phyloP scores from a whole-genome alignment of 2,113 vertebrate species.

The Marmota monax region DNA sequence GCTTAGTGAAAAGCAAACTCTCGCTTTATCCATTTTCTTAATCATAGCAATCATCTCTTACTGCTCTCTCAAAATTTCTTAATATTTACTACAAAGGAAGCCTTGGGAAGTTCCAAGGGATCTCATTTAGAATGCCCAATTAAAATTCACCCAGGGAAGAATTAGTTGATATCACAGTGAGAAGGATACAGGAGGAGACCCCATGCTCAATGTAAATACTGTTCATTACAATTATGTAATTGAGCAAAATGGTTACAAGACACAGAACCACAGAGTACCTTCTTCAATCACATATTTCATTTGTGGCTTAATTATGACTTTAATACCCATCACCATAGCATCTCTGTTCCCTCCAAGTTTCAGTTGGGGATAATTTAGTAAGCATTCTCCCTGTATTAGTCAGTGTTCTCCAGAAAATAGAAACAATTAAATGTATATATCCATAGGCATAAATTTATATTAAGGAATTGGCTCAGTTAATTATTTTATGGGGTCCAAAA shows the following conservation, averaged over 20 bases:
- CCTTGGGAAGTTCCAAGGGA: background rate
- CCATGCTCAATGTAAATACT: background rate
- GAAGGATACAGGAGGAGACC: background rate
- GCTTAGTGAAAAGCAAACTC: background rate
- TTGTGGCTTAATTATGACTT: background rate
- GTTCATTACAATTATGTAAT: background rate
- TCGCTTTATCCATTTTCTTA: background rate
- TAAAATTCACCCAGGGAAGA: background rate
- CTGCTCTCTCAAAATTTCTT: background rate
- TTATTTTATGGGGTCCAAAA: background rate
- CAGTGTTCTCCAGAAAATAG: background rate
- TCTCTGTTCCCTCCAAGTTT: background rate
- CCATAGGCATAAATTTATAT: background rate
- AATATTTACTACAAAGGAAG: background rate
- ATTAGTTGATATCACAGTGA: background rate
- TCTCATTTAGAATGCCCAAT: background rate
- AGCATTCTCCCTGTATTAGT: background rate
- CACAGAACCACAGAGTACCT: background rate
- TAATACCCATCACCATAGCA: background rate
- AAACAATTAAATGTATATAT: background rate
- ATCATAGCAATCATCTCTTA: background rate
- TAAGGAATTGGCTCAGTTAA: background rate
- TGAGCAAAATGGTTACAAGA: background rate
- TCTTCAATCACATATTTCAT: background rate
- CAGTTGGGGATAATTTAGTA: background rate